Conservation (phyloP, 2,797 vertebrate genomes). For the Prionace glauca region DNA sequence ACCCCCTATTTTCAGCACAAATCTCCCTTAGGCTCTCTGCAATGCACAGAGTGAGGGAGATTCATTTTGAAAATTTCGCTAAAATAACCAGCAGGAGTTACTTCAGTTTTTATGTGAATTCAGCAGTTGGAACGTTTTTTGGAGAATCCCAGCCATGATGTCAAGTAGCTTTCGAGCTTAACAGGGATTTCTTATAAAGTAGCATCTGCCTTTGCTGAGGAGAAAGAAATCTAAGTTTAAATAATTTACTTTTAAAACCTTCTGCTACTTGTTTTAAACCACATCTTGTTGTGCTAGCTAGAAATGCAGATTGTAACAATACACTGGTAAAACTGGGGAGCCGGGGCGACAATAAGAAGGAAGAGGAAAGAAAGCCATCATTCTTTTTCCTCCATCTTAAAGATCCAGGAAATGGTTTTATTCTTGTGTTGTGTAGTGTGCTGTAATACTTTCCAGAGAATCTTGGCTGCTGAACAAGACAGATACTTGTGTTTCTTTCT, state of each 20-base stretch:
- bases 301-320: background rate
- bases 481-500: background rate
- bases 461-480: conserved; percentile 12
- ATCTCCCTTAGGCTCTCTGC: too few species aligned
- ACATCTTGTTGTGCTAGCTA: background rate
- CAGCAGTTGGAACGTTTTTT: too few species aligned
- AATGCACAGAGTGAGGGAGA: too few species aligned
- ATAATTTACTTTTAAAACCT: background rate
- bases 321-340: background rate
- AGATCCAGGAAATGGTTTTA: background rate
- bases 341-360: background rate
- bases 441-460: background rate
- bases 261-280: background rate
- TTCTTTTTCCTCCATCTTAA: background rate
- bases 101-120: too few species aligned
- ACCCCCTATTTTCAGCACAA: too few species aligned
- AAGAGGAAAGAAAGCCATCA: background rate
- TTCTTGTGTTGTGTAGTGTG: background rate
- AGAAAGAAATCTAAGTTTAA: background rate
- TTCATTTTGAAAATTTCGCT: too few species aligned
- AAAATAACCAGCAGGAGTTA: too few species aligned
- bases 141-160: background rate
- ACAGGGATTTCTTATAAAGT: background rate
- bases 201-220: background rate
- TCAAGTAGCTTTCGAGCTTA: background rate